Evolutionary conservation across 2,797 vertebrate species (phyloP).

Genomic region (Erethizon dorsatum): DNA sequence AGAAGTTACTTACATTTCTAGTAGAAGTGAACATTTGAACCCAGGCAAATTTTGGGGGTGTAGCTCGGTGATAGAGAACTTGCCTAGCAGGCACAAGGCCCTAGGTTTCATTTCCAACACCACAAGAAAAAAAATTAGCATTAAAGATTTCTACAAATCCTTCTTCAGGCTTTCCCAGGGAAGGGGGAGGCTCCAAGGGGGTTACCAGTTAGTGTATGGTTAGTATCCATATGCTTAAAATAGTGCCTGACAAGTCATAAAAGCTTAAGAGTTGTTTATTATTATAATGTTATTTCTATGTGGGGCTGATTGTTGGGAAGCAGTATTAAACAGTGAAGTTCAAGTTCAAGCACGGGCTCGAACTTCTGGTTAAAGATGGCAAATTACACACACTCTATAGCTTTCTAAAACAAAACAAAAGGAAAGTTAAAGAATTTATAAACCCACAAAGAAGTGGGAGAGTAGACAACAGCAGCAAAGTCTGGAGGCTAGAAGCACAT

Average conservation of each 20-base stretch:
- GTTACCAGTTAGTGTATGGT: neutral
- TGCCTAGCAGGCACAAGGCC: neutral
- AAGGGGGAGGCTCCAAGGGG: neutral
- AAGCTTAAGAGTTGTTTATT: conserved; percentile 8
- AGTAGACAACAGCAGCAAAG: neutral
- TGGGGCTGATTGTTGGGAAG: neutral
- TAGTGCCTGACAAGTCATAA: conserved; percentile 52
- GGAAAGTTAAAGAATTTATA: neutral
- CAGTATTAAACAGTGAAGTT: neutral
- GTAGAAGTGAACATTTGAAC: neutral
- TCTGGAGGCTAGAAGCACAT: neutral
- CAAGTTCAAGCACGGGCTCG: conserved; percentile 12
- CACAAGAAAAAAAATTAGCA: neutral
- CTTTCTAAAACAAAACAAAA: conserved; percentile 51
- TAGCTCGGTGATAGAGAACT: neutral
- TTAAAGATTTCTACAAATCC: neutral
- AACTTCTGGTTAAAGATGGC: conserved; percentile 52
- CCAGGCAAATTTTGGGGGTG: neutral
- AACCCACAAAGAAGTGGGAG: conserved; percentile 39
- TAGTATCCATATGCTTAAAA: conserved; percentile 38
- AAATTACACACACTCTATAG: conserved; percentile 4
- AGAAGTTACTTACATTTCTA: neutral
- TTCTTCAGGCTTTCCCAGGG: neutral
- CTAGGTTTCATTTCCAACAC: neutral
- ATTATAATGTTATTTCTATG: neutral